phyloP scores from a whole-genome alignment of 2,888 invertebrate species.

The Imbricaverruca yamaguchii region DNA sequence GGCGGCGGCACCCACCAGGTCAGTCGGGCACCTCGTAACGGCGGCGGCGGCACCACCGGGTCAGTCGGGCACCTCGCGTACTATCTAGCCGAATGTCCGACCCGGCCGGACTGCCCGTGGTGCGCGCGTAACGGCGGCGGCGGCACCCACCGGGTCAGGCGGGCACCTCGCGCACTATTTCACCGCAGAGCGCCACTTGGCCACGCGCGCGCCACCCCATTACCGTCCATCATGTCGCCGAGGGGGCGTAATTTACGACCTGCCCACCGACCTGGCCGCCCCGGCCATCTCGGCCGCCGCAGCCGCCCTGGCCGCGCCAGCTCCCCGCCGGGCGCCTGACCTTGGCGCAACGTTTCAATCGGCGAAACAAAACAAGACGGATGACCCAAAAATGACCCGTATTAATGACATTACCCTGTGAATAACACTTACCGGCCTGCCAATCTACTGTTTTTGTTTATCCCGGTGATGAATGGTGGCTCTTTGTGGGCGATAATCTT shows the following conservation, averaged over 20 bases:
- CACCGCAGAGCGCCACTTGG: neutral
- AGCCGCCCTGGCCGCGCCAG: neutral
- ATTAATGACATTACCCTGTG: neutral
- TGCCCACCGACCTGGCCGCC: neutral
- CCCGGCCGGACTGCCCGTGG: too few relatives aligned
- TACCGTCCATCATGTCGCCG: neutral
- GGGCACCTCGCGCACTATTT: neutral
- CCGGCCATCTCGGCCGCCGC: neutral
- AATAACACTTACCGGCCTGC: neutral
- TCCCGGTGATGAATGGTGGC: neutral
- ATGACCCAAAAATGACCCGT: neutral
- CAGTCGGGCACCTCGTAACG: too few relatives aligned
- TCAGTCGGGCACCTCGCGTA: too few relatives aligned
- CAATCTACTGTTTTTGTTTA: neutral
- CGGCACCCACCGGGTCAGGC: neutral
- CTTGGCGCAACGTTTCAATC: conserved; percentile 6
- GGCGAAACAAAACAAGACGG: conserved; percentile 12
- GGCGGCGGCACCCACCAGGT: too few relatives aligned
- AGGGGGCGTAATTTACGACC: neutral
- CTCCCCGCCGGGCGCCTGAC: neutral
- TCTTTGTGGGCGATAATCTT: neutral
- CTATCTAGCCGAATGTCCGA: too few relatives aligned
- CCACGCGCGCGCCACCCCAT: neutral
- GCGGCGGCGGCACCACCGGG: too few relatives aligned
- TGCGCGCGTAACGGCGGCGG: neutral